Evolutionary conservation across 2,797 vertebrate genomes (phyloP), one percentile per base, ranked within the genome.

Genomic region (Poecilia picta): DNA sequence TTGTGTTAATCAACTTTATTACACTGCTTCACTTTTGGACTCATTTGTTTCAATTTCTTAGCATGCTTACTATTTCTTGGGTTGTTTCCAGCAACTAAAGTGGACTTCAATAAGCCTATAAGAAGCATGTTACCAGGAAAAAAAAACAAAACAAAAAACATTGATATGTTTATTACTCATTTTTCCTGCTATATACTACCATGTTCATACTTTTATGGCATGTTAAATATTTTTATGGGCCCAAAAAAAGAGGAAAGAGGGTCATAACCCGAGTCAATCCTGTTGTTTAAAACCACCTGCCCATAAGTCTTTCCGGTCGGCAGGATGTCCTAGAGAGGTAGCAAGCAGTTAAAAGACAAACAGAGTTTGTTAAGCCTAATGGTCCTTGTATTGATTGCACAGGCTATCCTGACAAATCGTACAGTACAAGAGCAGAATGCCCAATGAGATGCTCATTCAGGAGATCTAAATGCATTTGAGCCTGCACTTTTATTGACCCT

Each of bases 281-380:
- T 77, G 33, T 72, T 85, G 72, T 77, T 36, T 33, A 62, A 70
- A 85, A 71, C 33, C 71, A 81, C 70, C 73, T 72, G 78, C 15
- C 57, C 73, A 57, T 57, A 49, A 81, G 72, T 45, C 45, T 76
- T 84, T 43, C n/a, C 75, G 85, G 84, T 86, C 68, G 81, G 68
- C 81, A 84, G 76, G 74, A 55, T 51, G 72, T 83, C 79, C 75
- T 66, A 51, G 78, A 83, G 84, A 90, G 84, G 84, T 82, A 84
- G 76, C 73, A 72, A 77, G 76, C 71, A 78, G 90, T 94, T 95
- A 93, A 93, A 91, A 85, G 90, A 93, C 75, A 68, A 88, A 80
- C 76, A 79, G 81, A 88, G 90, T 95, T 96, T 95, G 94, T 96
- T 95, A 96, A 95, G 91, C 84, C 85, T 95, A 95, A 96, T 95